Conservation (phyloP, 92 coral and sea anemone genomes). For the Heteractis magnifica region DNA sequence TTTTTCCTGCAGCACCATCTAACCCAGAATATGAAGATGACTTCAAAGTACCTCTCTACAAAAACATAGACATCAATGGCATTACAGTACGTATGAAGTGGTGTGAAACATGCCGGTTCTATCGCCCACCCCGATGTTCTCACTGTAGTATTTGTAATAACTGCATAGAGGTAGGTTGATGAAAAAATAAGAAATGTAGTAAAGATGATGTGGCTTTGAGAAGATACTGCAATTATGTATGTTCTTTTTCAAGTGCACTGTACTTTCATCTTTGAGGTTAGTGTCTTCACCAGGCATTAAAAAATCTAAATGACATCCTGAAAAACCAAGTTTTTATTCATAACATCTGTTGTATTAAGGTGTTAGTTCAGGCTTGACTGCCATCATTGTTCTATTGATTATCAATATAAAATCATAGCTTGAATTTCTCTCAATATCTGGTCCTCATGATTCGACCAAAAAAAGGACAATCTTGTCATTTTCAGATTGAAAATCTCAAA, state of each 20-base stretch:
- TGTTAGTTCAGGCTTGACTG: too few species aligned
- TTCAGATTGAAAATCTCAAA: too few species aligned
- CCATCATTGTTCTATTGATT: background rate
- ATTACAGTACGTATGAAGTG: constrained; percentile 95
- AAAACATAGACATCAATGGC: constrained; percentile 93
- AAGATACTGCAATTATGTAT: too few species aligned
- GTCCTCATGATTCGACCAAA: background rate
- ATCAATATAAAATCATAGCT: background rate
- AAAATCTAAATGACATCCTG: too few species aligned
- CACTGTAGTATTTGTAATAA: constrained; percentile 97
- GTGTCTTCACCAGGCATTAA: too few species aligned
- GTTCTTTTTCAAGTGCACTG: too few species aligned
- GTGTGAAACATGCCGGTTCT: constrained; percentile 99
- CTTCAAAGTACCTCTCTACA: constrained; percentile 87
- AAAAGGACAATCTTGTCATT: too few species aligned
- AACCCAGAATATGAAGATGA: constrained; percentile 80
- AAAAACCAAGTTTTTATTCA: too few species aligned
- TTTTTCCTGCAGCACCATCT: constrained; percentile 32
- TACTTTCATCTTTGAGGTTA: too few species aligned
- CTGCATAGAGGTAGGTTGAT: constrained; percentile 86
- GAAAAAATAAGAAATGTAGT: too few species aligned
- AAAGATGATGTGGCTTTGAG: too few species aligned
- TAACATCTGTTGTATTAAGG: too few species aligned
- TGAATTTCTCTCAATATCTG: background rate
- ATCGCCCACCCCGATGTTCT: constrained; percentile 98